These are phyloP conservation scores for Solea senegalensis DNA, from an alignment of 2,113 vertebrate species.

Conservation along the genomic window DNA sequence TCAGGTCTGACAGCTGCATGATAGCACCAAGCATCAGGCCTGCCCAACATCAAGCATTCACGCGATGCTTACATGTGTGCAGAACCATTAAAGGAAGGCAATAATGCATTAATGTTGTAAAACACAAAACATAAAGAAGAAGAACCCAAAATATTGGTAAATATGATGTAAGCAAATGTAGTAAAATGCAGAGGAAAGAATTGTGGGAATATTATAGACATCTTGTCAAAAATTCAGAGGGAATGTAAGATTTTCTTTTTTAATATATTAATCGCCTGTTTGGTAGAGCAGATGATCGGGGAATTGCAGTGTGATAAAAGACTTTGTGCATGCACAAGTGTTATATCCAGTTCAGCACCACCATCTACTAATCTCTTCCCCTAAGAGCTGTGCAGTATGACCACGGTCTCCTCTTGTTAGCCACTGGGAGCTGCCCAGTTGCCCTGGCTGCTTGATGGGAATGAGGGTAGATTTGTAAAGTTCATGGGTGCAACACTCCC, in stretches of 20 bases:
- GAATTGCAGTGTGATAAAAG: slow-evolving; percentile 6
- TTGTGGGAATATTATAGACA: background rate
- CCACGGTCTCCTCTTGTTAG: slow-evolving; percentile 24
- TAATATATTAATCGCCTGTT: background rate
- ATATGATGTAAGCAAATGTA: background rate
- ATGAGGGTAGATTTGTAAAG: slow-evolving; percentile 60
- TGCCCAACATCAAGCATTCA: no score
- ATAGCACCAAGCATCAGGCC: no score
- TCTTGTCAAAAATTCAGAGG: background rate
- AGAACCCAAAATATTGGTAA: background rate
- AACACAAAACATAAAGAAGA: no score
- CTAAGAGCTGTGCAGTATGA: slow-evolving; percentile 38
- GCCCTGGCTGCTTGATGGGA: slow-evolving; percentile 45
- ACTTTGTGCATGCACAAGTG: background rate
- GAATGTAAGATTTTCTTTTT: background rate
- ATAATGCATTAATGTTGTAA: no score
- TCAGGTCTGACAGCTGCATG: no score
- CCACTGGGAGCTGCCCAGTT: slow-evolving; percentile 50
- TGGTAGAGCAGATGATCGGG: slow-evolving; percentile 1
- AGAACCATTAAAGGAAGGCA: no score
- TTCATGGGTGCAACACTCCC: slow-evolving; percentile 47
- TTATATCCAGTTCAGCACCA: slow-evolving; percentile 15
- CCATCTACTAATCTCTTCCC: slow-evolving; percentile 26
- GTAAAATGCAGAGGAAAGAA: slow-evolving; percentile 2
- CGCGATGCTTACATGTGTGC: no score